Evolutionary conservation across 2,113 vertebrate species (phyloP).

Genomic region (Cheilinus undulatus): DNA sequence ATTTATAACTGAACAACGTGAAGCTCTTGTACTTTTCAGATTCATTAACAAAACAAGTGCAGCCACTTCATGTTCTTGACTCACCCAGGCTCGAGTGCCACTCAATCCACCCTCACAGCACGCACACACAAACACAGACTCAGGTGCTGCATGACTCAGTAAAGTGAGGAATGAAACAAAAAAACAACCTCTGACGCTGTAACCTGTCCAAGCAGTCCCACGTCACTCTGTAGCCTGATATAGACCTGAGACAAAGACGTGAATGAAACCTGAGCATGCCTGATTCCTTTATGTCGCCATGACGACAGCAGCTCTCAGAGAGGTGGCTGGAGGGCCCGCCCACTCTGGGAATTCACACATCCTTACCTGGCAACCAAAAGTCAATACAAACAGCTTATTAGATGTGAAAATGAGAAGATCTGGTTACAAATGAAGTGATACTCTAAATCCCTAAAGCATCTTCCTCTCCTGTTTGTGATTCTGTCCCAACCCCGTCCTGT

Average conservation of each 20-base stretch:
- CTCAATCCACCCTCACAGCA: conserved; percentile 11
- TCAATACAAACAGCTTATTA: conserved; percentile 8
- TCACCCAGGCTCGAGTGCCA: conserved; percentile 30
- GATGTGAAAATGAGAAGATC: conserved; percentile 1
- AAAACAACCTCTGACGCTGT: conserved; percentile 42
- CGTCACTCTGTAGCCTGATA: conserved; percentile 64
- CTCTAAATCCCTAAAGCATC: not conserved
- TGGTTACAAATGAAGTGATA: not conserved
- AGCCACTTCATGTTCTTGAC: conserved; percentile 17
- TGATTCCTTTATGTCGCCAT: conserved; percentile 62
- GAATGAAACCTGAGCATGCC: conserved; percentile 70
- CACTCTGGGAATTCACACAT: conserved; percentile 47
- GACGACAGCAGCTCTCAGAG: conserved; percentile 57
- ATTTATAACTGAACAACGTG: not conserved
- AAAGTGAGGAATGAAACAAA: conserved; percentile 16
- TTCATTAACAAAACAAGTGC: conserved; percentile 29
- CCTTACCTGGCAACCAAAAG: conserved; percentile 52
- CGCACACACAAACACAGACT: conserved; percentile 1
- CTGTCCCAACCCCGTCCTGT: conserved; percentile 1
- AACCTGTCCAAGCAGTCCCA: conserved; percentile 47
- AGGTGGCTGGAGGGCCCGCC: conserved; percentile 67
- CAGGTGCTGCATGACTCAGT: conserved; percentile 30
- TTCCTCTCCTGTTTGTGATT: not conserved
- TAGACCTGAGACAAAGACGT: conserved; percentile 65
- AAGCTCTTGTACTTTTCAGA: conserved; percentile 10